Evolutionary conservation across 2,113 vertebrate species (phyloP).

Genomic region (Callipepla californica): DNA sequence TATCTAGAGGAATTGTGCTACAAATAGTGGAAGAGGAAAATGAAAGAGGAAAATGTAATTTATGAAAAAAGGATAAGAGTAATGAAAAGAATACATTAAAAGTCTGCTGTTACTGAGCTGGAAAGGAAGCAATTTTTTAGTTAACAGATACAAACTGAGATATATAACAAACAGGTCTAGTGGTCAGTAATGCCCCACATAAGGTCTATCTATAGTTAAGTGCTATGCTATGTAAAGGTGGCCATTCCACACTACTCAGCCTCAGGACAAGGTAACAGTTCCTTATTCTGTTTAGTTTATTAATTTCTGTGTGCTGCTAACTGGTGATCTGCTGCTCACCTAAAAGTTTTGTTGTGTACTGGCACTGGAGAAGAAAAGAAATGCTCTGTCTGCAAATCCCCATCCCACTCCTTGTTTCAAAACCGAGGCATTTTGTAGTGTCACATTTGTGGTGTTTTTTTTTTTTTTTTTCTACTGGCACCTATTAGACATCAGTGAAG

Average conservation of each 20-base stretch:
- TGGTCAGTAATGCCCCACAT: neutral
- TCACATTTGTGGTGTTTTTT: neutral
- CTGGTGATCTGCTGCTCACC: neutral
- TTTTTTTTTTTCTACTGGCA: neutral
- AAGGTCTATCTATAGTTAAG: neutral
- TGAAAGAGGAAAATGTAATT: neutral
- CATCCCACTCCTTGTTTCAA: neutral
- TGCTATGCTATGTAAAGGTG: neutral
- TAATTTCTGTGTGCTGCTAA: neutral
- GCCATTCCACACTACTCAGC: neutral
- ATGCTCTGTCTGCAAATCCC: neutral
- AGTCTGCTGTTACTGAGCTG: neutral
- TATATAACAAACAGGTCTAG: neutral
- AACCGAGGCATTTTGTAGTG: neutral
- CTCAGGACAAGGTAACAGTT: neutral
- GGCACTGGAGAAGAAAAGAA: neutral
- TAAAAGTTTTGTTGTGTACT: neutral
- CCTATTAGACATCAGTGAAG: neutral
- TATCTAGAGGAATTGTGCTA: neutral
- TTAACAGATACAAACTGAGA: neutral
- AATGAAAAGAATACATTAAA: neutral
- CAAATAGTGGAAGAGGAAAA: neutral
- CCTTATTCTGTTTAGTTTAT: neutral
- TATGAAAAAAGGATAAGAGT: neutral
- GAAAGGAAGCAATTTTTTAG: neutral